Conservation (phyloP, 2,888 invertebrate genomes). For the Biston betularia region DNA sequence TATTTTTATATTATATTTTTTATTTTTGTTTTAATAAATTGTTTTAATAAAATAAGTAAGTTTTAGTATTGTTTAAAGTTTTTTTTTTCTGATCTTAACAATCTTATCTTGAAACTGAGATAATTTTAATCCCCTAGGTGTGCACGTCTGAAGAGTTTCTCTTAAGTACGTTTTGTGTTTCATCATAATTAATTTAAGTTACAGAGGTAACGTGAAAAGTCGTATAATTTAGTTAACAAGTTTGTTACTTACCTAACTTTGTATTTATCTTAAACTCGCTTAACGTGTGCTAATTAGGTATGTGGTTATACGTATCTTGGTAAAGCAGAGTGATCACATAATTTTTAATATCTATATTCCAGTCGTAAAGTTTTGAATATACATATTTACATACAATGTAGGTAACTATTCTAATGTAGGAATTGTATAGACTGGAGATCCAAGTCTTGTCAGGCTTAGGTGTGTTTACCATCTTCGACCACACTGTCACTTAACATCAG, state of each 20-base stretch:
- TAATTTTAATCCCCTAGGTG: slow-evolving; percentile 13
- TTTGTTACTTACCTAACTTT: slow-evolving; percentile 61
- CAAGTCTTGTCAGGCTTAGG: too few relatives aligned
- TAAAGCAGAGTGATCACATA: neutral
- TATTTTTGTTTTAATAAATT: too few relatives aligned
- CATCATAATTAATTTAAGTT: slow-evolving; percentile 64
- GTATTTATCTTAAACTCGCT: slow-evolving; percentile 48
- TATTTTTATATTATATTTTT: too few relatives aligned
- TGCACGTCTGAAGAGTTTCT: slow-evolving; percentile 42
- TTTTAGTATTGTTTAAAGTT: too few relatives aligned
- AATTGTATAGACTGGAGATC: too few relatives aligned
- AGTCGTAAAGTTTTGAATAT: neutral
- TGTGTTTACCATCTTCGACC: too few relatives aligned
- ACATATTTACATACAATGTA: too few relatives aligned
- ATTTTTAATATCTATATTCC: neutral
- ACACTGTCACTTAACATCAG: too few relatives aligned
- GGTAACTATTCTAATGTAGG: too few relatives aligned
- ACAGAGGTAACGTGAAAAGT: slow-evolving; percentile 62
- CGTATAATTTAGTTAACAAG: slow-evolving; percentile 67
- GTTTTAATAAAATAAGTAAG: too few relatives aligned
- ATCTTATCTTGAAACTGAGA: slow-evolving; percentile 25
- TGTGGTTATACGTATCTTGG: neutral
- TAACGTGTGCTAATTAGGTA: slow-evolving; percentile 4
- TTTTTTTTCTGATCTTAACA: too few relatives aligned
- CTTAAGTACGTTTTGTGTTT: slow-evolving; percentile 53